phyloP scores from a whole-genome alignment of 2,797 vertebrate species.

The Erithacus rubecula region DNA sequence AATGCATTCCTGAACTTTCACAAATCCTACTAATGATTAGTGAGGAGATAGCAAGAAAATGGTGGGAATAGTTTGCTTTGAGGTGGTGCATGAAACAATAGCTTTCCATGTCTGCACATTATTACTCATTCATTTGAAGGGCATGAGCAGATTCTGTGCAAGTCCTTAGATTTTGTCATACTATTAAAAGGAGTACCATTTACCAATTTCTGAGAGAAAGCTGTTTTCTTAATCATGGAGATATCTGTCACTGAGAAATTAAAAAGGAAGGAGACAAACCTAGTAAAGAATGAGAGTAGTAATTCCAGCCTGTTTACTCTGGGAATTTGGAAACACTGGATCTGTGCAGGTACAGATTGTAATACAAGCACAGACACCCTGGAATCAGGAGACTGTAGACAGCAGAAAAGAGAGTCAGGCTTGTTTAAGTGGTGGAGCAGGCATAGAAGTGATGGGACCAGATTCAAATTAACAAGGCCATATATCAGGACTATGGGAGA shows the following conservation, averaged over 20 bases:
- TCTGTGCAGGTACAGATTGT: background rate
- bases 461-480: background rate
- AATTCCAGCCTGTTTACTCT: background rate
- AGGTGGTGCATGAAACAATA: background rate
- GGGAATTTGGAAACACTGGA: background rate
- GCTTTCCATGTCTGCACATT: background rate
- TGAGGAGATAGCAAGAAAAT: background rate
- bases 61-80: background rate
- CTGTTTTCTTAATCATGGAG: background rate
- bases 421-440: background rate
- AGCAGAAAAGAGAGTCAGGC: background rate
- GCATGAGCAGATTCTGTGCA: background rate
- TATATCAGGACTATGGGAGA: background rate
- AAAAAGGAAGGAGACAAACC: background rate
- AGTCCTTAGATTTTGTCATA: background rate
- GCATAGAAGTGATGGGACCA: rapidly evolving
- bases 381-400: background rate
- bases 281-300: background rate
- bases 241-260: background rate
- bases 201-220: background rate
- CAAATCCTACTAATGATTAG: background rate
- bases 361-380: background rate
- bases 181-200: background rate
- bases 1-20: background rate
- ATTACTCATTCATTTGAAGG: background rate